Evolutionary conservation across 2,888 invertebrate genomes (phyloP), one percentile per base, ranked within the genome.

Genomic region (Synergus japonicus): DNA sequence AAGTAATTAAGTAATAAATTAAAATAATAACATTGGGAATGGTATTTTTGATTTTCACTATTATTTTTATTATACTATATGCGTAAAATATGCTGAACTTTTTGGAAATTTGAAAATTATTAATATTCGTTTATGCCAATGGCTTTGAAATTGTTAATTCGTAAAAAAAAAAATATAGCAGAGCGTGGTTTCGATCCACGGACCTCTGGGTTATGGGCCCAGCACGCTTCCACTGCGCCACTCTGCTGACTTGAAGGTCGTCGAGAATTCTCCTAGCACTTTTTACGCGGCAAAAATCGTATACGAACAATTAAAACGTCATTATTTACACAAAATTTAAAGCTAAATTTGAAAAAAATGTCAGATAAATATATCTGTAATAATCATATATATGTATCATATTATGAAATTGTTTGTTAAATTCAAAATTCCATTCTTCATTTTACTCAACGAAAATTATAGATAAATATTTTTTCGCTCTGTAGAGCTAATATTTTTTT

Each of bases 201-300:
- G 83, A 84, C 83, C 83, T 84, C 83, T 84, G 83, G 83, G 83
- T 84, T 84, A 84, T 84, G 83, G 83, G 83, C 82, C 83, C 83
- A 83, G 82, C 82, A 83, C 83, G 83, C 83, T 83, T 83, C 83
- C 83, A 81, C 83, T 83, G 82, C 81, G 83, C 83, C 83, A 83
- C 81, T 83, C 83, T 83, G 81, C 81, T 83, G 15, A 46, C 41
- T 7, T 49, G 64, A 1, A 18, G 15, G 0, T 9, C 3, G 0
- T 15, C 12, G 1, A 29, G 29, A 69, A 22, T 69, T 43, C 4
- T 12, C 9, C 10, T 58, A 9, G 18, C 3, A 9, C 15, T 3
- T 41, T 13, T 12, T 13, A 43, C 46, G 15, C 43, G 46, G 13
- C 13, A 43, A 79, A 73, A 37, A 37, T 15, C 76, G 76, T 78